phyloP scores from a whole-genome alignment of 2,113 vertebrate species.

The Crotalus helleri region DNA sequence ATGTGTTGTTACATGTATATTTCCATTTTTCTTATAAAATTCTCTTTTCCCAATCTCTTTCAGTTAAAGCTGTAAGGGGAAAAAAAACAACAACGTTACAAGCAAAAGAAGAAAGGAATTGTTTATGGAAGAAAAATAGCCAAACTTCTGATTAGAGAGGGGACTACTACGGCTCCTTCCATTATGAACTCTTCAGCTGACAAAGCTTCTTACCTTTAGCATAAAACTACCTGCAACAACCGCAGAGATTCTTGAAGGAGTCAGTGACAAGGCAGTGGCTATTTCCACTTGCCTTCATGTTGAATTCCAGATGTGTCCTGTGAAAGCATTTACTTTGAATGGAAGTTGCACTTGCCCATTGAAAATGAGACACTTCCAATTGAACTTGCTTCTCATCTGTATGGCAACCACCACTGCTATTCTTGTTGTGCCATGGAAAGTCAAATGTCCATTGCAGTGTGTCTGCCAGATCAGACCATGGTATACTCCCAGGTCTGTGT shows the following conservation, averaged over 20 bases:
- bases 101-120: not conserved
- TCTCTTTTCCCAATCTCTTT: not conserved
- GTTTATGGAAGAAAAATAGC: conserved; percentile 2
- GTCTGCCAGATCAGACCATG: conserved; percentile 90
- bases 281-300: not conserved
- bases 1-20: fast-evolving
- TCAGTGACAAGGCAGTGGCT: conserved; percentile 7
- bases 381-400: conserved; percentile 74
- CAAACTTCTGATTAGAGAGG: conserved; percentile 40
- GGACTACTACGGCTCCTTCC: fast-evolving
- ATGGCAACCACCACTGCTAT: conserved; percentile 66
- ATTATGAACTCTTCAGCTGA: conserved; percentile 11
- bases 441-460: conserved; percentile 79
- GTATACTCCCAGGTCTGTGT: conserved; percentile 87
- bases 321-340: conserved; percentile 29
- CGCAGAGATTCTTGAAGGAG: not conserved
- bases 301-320: not conserved
- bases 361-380: conserved; percentile 70
- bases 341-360: conserved; percentile 10
- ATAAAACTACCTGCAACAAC: not conserved
- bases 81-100: not conserved
- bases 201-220: not conserved
- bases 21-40: not conserved
- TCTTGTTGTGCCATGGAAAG: conserved; percentile 83
- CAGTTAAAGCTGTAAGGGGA: conserved; percentile 42